These are phyloP conservation scores for Acropternis orthonyx DNA, from an alignment of 2,797 vertebrate genomes.

Conservation along the genomic window DNA sequence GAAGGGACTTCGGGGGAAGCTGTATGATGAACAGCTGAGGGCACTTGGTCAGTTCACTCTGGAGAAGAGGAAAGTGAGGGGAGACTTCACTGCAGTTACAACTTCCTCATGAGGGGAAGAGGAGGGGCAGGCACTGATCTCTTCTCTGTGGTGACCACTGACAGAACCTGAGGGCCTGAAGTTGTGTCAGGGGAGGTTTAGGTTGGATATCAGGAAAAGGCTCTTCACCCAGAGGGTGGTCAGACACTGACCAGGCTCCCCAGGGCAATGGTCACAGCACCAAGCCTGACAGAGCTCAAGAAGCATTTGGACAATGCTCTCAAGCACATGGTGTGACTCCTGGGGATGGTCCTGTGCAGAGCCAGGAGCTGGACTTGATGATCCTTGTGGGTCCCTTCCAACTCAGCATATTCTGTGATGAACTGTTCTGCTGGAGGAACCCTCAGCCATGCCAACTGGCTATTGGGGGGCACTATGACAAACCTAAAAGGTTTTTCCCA, in stretches of 20 bases:
- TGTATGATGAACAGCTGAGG: neutral
- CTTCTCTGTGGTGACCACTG: neutral
- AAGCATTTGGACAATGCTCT: neutral
- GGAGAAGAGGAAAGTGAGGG: neutral
- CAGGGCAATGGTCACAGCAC: neutral
- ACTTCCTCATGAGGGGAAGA: neutral
- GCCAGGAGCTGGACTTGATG: neutral
- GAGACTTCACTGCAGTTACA: neutral
- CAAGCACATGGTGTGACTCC: neutral
- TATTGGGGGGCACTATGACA: neutral
- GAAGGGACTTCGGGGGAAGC: neutral
- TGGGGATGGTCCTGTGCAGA: neutral
- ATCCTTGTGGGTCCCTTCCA: neutral
- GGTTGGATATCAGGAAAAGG: neutral
- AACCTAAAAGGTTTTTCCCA: neutral
- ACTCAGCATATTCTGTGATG: neutral
- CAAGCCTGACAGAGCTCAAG: neutral
- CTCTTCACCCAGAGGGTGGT: neutral
- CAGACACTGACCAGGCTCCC: neutral
- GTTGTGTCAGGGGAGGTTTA: neutral
- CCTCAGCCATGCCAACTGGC: neutral
- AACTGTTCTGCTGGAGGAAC: neutral
- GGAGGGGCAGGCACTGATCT: neutral
- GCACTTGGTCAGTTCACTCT: neutral
- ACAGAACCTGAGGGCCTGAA: neutral